Evolutionary conservation across 30 jellyfish, hydroid and myxozoan species (phyloP), one percentile per base, ranked within the genome.

Genomic region (Hydra vulgaris): DNA sequence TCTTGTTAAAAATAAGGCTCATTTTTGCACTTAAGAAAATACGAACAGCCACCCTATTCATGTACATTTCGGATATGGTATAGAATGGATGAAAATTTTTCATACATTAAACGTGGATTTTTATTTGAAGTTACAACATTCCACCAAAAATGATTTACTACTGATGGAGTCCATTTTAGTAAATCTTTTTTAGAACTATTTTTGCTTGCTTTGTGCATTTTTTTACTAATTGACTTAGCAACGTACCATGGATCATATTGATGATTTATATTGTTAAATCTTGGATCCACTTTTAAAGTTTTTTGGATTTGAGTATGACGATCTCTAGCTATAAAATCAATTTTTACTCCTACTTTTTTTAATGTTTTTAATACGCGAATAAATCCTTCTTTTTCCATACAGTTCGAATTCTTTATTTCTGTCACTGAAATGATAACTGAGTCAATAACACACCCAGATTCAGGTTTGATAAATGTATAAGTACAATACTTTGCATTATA

Each of bases 351-450:
- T 56, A 15, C 71, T 56, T 56, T 56, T 56, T 56, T 56, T 56
- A 56, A 56, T 15, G n/a, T n/a, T 15, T 56, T 56, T n/a, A 56
- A 56, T 15, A 56, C n/a, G 18, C 71, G 17, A 56, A 56, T 56
- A n/a, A 56, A 56, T 56, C 71, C 71, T 56, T 56, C 71, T 56
- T 56, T 56, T n/a, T 56, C 71, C 71, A 56, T 56, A 56, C 71
- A 56, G 71, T 56, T 56, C 17, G 71, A 56, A 56, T 56, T 56
- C 17, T 15, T 56, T 17, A 56, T n/a, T 56, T 56, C 71, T 56
- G 71, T 56, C n/a, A 56, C 71, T 56, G 71, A n/a, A 56, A 56
- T n/a, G 17, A 56, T n/a, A 15, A n/a, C n/a, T 17, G 71, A 15
- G n/a, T 56, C n/a, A n/a, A 56, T n/a, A 15, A 56, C 71, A 56